These are phyloP conservation scores for Lepidochrysops patricia DNA, from an alignment of 2,888 invertebrate species.

Conservation along the genomic window DNA sequence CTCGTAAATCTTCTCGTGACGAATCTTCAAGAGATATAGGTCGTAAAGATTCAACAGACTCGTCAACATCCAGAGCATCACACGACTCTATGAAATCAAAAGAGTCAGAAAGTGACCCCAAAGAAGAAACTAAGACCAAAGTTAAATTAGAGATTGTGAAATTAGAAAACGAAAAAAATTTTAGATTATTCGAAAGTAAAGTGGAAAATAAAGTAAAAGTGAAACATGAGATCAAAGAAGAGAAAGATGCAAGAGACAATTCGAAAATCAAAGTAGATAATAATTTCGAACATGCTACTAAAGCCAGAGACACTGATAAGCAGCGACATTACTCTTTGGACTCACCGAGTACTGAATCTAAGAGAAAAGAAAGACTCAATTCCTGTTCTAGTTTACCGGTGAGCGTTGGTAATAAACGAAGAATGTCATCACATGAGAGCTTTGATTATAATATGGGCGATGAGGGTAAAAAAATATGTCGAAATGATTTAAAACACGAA, in stretches of 20 bases:
- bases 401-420: slow-evolving; percentile 79
- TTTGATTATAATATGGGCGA: slow-evolving; percentile 68
- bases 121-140: slow-evolving; percentile 52
- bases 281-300: slow-evolving; percentile 33
- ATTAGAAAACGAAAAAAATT: slow-evolving; percentile 56
- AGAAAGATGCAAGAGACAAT: slow-evolving; percentile 42
- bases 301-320: slow-evolving; percentile 57
- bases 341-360: slow-evolving; percentile 58
- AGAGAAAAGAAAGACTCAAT: slow-evolving; percentile 77
- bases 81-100: slow-evolving; percentile 58
- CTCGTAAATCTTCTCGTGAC: slow-evolving; percentile 59
- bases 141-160: slow-evolving; percentile 58
- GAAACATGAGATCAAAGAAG: slow-evolving; percentile 65
- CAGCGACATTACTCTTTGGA: slow-evolving; percentile 67
- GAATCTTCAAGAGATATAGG: slow-evolving; percentile 54
- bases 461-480: slow-evolving; percentile 77
- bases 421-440: slow-evolving; percentile 86
- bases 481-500: slow-evolving; percentile 72
- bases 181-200: slow-evolving; percentile 31
- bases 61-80: slow-evolving; percentile 59
- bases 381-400: slow-evolving; percentile 76
- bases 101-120: slow-evolving; percentile 52
- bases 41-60: slow-evolving; percentile 69
- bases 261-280: slow-evolving; percentile 38
- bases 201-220: slow-evolving; percentile 35